Conservation (phyloP, 2,888 invertebrate species). For the Brachypalpus laphriformis region DNA sequence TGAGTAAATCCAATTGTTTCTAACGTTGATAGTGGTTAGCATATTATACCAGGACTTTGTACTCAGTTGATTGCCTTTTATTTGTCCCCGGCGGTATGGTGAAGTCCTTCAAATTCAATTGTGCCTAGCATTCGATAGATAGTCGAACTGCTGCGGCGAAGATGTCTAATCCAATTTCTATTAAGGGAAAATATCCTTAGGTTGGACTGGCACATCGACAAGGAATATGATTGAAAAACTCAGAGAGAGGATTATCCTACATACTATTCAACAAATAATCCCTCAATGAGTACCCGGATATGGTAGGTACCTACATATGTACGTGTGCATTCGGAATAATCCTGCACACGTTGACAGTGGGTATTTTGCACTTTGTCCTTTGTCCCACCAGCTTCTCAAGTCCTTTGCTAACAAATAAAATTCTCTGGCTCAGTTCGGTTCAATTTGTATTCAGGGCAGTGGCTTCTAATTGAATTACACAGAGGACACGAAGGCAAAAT, state of each 20-base stretch:
- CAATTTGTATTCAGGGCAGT: constrained; percentile 73
- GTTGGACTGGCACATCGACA: not conserved
- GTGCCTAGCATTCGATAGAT: constrained; percentile 31
- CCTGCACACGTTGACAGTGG: constrained; percentile 59
- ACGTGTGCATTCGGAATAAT: constrained; percentile 61
- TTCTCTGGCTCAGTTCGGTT: constrained; percentile 57
- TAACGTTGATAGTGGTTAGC: not conserved
- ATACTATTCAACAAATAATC: constrained; percentile 64
- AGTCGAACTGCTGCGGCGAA: not conserved
- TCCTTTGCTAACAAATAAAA: constrained; percentile 65
- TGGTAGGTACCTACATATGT: not conserved
- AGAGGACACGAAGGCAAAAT: constrained; percentile 62
- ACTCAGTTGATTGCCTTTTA: constrained; percentile 28
- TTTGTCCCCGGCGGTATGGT: constrained; percentile 10
- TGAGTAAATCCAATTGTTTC: constrained; percentile 50
- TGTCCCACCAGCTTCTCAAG: constrained; percentile 11
- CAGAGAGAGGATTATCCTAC: constrained; percentile 44
- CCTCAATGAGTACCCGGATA: constrained; percentile 39
- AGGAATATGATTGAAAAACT: constrained; percentile 41
- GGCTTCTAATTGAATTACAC: constrained; percentile 74
- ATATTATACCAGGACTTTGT: constrained; percentile 2
- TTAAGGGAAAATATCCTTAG: not conserved
- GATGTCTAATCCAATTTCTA: not conserved
- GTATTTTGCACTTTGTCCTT: constrained; percentile 60
- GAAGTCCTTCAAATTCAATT: constrained; percentile 62